Conservation (phyloP, 2,888 invertebrate genomes). For the Agrilus cyanescens region DNA sequence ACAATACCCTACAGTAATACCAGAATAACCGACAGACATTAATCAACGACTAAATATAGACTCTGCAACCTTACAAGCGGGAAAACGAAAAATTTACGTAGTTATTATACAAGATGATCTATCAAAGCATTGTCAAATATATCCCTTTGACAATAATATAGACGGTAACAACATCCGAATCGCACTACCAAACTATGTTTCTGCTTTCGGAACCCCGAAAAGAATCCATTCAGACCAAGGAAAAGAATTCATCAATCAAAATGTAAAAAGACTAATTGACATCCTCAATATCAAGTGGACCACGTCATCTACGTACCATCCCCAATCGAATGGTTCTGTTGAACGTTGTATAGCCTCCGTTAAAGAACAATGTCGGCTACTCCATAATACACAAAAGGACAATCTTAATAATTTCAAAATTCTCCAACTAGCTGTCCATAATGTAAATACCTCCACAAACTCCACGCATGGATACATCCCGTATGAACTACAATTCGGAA, state of each 20-base stretch:
- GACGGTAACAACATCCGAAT: slow-evolving; percentile 7
- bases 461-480: slow-evolving; percentile 19
- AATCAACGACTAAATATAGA: slow-evolving; percentile 21
- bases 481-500: slow-evolving; percentile 21
- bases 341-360: too few relatives aligned
- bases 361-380: too few relatives aligned
- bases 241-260: slow-evolving; percentile 13
- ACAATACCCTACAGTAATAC: not conserved
- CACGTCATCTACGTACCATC: slow-evolving; percentile 19
- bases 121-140: slow-evolving; percentile 22
- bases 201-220: slow-evolving; percentile 6
- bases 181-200: slow-evolving; percentile 2
- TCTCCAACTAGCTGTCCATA: too few relatives aligned
- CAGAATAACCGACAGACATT: slow-evolving; percentile 22
- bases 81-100: slow-evolving; percentile 18
- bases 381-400: too few relatives aligned
- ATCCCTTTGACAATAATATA: slow-evolving; percentile 21
- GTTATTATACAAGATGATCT: slow-evolving; percentile 22
- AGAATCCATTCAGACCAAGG: slow-evolving; percentile 12
- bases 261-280: slow-evolving; percentile 4
- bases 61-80: slow-evolving; percentile 19
- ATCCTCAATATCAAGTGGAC: slow-evolving; percentile 20
- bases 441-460: slow-evolving; percentile 17
- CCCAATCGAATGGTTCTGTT: slow-evolving; percentile 19
- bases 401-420: too few relatives aligned